Evolutionary conservation across 2,113 vertebrate genomes (phyloP), one percentile per base, ranked within the genome.

Genomic region (Cephalopterus ornatus): DNA sequence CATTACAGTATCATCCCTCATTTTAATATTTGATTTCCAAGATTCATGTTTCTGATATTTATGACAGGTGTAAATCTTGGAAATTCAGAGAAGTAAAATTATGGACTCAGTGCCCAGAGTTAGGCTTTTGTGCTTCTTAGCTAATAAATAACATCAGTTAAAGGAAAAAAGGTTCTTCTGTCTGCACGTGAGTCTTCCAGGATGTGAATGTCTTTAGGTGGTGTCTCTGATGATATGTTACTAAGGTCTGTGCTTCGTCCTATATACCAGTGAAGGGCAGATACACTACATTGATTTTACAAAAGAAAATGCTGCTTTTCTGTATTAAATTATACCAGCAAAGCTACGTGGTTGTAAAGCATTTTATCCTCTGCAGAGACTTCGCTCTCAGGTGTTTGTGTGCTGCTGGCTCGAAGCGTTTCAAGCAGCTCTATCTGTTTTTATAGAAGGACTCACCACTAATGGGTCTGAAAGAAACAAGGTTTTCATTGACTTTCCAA

Each of bases 1-100:
- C 88, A 27, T 35, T 72, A 19, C 56, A 2, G 42, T 13, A 84
- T 72, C 93, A 84, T 81, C 74, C 46, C 66, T 95, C 79, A 94
- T 96, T 95, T 97, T 92, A 95, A 97, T 94, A 95, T 81, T 94
- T 96, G 94, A 96, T 96, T 96, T 94, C 9, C 2, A 53, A 73
- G 93, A 83, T 73, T 94, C 91, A 23, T 82, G 61, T 65, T 86
- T 68, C 92, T 92, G 73, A 67, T 92, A 80, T 90, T 83, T 94
- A 67, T 95, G 85, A 63, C 55, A 94, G 89, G 52, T 86, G 70
- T 93, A 83, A 93, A 89, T 95, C 80, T 82, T 75, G 19, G 61
- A 41, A 81, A 93, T 75, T 44, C 66, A 44, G 76, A 72, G 68
- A n/a, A n/a, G 76, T 65, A 8, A 77, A 88, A 90, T 86, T 80